Evolutionary conservation across 2,888 invertebrate species (phyloP).

Genomic region (Pyrocoelia pectoralis): DNA sequence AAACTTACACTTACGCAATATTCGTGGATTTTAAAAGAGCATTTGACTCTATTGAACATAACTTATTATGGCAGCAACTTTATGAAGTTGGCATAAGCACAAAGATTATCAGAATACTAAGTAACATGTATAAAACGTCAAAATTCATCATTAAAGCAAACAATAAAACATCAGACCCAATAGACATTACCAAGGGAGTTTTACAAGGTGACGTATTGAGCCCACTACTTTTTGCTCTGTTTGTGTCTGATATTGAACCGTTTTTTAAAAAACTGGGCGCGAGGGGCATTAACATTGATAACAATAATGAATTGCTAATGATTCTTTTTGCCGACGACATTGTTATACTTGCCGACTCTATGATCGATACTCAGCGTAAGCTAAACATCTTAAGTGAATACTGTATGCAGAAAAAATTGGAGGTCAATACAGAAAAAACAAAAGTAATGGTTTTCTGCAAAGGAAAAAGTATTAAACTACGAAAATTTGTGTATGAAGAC

Average conservation of each 20-base stretch:
- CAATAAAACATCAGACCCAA: not conserved
- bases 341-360: not conserved
- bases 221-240: too few species aligned
- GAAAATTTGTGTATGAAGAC: not conserved
- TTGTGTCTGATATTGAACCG: not conserved
- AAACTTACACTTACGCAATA: not conserved
- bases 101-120: not conserved
- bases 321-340: not conserved
- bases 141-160: conserved; percentile 1
- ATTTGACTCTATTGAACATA: not conserved
- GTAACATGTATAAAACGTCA: not conserved
- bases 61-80: not conserved
- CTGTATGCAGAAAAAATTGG: too few species aligned
- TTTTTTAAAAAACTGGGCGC: not conserved
- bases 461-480: not conserved
- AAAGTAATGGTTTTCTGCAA: too few species aligned
- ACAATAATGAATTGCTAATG: too few species aligned
- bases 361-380: too few species aligned
- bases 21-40: not conserved
- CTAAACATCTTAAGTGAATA: not conserved
- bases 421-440: too few species aligned
- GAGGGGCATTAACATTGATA: too few species aligned
- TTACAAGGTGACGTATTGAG: too few species aligned
- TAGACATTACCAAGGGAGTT: not conserved
- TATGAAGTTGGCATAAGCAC: not conserved